Evolutionary conservation across 2,797 vertebrate species (phyloP), one percentile per base, ranked within the genome.

Genomic region (Garrulus glandarius): DNA sequence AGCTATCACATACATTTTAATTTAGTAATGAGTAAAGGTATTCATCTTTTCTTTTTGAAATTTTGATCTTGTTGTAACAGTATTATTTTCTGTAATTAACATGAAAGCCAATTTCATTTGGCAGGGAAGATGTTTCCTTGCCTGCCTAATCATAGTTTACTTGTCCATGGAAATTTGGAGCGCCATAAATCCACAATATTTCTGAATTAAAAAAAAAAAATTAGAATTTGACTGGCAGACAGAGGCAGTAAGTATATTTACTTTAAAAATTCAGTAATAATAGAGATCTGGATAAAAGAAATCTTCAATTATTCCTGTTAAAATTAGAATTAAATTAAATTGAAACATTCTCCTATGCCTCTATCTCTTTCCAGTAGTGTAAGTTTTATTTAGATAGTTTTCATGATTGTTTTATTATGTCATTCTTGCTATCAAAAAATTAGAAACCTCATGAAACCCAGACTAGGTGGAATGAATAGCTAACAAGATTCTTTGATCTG

Each of bases 401-500:
- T 64, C 46, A 69, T 63, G 0, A 72, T 53, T 85, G 12, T 64
- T 90, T 89, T 50, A 67, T 91, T 82, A 56, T 74, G 56, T 46
- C 55, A 71, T 85, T 95, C 22, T 67, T 75, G 43, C 34, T 77
- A 34, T 10, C 39, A 22, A 91, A 89, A 92, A 85, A 71, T 64
- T 75, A 89, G 53, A 87, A 82, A 68, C 15, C 34, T 80, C 39
- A 84, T 67, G 90, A 92, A 93, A 71, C 15, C 9, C 36, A 59
- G 29, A 77, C 41, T 53, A 22, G 4, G 30, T 77, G 34, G 24
- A 81, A 87, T 86, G 53, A 96, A 91, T 39, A 53, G 41, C 60
- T 53, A 92, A 71, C 27, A 69, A 79, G 13, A 32, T 80, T 84
- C 84, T 97, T 95, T 97, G 85, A 95, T 95, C 75, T 76, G 49